A percentile compares a stretch with the other conserved stretches of the same genome.
Evolutionary conservation across 2,888 invertebrate species (phyloP).

Genomic region (Noctua fimbriata): DNA sequence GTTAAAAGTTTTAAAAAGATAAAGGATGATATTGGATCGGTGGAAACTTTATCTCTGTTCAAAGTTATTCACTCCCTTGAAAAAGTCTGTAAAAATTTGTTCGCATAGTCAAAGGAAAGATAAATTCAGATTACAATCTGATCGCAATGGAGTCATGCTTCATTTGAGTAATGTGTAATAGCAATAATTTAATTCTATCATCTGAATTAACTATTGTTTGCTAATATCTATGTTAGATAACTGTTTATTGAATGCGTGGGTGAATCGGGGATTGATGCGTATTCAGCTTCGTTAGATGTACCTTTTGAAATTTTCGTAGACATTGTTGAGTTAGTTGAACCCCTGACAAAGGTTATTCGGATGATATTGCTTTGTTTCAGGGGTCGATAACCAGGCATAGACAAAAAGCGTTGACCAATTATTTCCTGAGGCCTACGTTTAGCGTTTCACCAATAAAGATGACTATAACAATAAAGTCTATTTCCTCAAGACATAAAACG

Average conservation of each 20-base stretch:
- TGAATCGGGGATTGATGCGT: constrained; percentile 49
- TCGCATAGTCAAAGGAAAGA: constrained; percentile 12
- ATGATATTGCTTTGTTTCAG: constrained; percentile 64
- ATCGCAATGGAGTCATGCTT: constrained; percentile 63
- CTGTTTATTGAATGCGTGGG: constrained; percentile 68
- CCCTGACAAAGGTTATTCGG: constrained; percentile 54
- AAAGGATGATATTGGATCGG: not conserved
- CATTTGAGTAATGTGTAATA: constrained; percentile 69
- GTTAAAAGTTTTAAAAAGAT: constrained; percentile 1
- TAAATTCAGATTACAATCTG: constrained; percentile 24
- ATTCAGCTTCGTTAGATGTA: constrained; percentile 36
- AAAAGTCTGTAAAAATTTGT: constrained; percentile 18
- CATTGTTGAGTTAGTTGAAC: constrained; percentile 67
- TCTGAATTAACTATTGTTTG: constrained; percentile 73
- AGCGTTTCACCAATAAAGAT: constrained; percentile 41
- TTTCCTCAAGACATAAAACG: constrained; percentile 48
- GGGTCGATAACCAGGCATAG: constrained; percentile 63
- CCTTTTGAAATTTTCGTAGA: constrained; percentile 41
- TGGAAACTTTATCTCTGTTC: not conserved
- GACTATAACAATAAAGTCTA: constrained; percentile 50
- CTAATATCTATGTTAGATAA: constrained; percentile 64
- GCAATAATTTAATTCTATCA: constrained; percentile 72
- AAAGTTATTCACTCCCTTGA: constrained; percentile 6
- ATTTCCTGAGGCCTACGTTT: constrained; percentile 48
- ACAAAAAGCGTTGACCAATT: constrained; percentile 57